Evolutionary conservation across 2,797 vertebrate genomes (phyloP).

Genomic region (Sarcoramphus papa): DNA sequence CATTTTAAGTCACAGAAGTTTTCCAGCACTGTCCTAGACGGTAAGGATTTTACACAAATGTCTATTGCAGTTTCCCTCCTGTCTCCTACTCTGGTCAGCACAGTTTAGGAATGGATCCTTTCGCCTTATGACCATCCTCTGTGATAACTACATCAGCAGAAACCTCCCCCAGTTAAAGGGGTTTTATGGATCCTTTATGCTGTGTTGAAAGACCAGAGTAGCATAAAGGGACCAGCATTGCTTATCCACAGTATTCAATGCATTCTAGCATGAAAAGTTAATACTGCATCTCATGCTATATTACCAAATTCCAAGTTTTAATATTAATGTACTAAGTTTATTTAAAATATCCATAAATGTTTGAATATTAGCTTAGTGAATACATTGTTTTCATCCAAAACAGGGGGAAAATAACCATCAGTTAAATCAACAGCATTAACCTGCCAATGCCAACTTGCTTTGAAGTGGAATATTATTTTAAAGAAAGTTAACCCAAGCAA

Average conservation of each 20-base stretch:
- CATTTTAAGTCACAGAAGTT: neutral
- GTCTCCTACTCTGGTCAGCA: neutral
- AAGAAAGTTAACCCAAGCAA: neutral
- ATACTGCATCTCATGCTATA: neutral
- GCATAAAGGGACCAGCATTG: conserved; percentile 65
- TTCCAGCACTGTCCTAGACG: neutral
- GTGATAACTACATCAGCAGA: neutral
- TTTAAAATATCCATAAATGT: neutral
- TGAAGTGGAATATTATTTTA: neutral
- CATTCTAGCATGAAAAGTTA: conserved; percentile 27
- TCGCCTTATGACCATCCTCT: neutral
- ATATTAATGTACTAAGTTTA: neutral
- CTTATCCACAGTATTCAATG: conserved; percentile 37
- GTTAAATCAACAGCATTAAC: neutral
- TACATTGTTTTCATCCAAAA: neutral
- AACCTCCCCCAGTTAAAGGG: neutral
- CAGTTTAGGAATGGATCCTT: neutral
- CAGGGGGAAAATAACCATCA: neutral
- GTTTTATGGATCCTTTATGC: conserved; percentile 60
- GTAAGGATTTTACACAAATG: neutral
- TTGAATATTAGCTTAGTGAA: neutral
- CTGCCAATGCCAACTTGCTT: neutral
- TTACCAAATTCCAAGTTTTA: neutral
- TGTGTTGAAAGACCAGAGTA: conserved; percentile 63
- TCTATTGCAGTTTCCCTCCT: neutral